Evolutionary conservation across 1,140 invertebrate genomes (phyloP), one percentile per base, ranked within the genome.

Genomic region (Carposina sasakii): DNA sequence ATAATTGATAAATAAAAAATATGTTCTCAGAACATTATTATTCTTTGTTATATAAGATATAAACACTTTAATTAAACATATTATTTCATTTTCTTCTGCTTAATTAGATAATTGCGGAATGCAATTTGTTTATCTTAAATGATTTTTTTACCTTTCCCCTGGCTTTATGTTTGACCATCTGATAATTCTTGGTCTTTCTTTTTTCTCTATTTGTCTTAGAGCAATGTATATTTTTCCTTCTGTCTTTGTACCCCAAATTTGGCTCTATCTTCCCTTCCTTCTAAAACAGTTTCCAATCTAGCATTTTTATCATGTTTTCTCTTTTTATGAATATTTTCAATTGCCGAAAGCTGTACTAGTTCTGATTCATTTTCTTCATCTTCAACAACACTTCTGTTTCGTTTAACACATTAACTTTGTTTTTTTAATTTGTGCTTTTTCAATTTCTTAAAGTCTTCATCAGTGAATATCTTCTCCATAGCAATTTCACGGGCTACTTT

Each of bases 291-390:
- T 61, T 93, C 92, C 42, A 98, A 77, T 59, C 97, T 88, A 6
- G 93, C 89, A 74, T 93, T 91, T 79, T 97, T 96, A 75, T 98
- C 95, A 74, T 96, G 93, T 62, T 93, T 93, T 48, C 91, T 88
- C 77, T 96, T 98, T 72, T 98, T 98, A 68, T 95, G 93, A 60
- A 99, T 94, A 85, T 95, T 96, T 87, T 98, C 97, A 71, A 99
- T 99, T 67, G 93, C 93, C 17, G 90, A 89, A 9, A 98, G 82
- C 68, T 92, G 91, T 0, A 98, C 93, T 24, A 98, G 84, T 76
- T 98, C 96, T 49, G 86, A 82, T 58, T 88, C 85, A 24, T 86
- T 69, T 55, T 65, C 68, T 28, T 87, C 77, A 46, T 88, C 86
- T 58, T 90, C 88, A 9, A 88, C 57, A 31, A 87, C 73, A 49